A percentile compares a stretch with the other conserved stretches of the same genome.
Evolutionary conservation across 2,797 vertebrate genomes (phyloP).

Genomic region (Apogon talboti): DNA sequence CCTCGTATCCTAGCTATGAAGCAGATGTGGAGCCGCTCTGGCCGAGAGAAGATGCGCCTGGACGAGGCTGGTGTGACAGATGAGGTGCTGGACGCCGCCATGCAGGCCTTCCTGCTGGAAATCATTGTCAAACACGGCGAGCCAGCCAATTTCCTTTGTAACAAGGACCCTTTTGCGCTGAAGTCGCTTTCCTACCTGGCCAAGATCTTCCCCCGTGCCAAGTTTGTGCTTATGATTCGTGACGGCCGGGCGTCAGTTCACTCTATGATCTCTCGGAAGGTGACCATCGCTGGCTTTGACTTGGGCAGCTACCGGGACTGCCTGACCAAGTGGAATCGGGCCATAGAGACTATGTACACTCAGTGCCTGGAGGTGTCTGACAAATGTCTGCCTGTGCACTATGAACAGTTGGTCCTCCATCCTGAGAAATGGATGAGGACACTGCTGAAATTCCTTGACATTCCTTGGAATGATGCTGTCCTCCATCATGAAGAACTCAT

Average conservation of each 20-base stretch:
- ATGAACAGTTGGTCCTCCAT: constrained; percentile 95
- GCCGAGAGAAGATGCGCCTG: constrained; percentile 95
- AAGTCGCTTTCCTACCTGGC: constrained; percentile 97
- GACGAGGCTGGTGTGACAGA: constrained; percentile 97
- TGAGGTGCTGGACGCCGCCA: constrained; percentile 95
- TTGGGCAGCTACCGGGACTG: constrained; percentile 97
- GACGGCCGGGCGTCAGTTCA: constrained; percentile 96
- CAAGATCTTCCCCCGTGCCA: constrained; percentile 96
- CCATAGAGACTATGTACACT: constrained; percentile 98
- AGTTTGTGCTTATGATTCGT: constrained; percentile 95
- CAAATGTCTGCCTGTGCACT: constrained; percentile 92
- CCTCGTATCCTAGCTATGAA: constrained; percentile 95
- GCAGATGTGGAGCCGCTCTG: constrained; percentile 98
- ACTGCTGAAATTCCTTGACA: constrained; percentile 91
- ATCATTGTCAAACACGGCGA: constrained; percentile 97
- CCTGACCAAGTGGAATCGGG: constrained; percentile 98
- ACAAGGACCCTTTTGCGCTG: constrained; percentile 97
- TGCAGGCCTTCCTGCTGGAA: constrained; percentile 96
- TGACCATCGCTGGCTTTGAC: constrained; percentile 98
- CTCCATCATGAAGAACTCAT: constrained; percentile 98
- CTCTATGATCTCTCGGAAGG: constrained; percentile 98
- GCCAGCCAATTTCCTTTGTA: constrained; percentile 94
- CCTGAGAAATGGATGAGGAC: constrained; percentile 97
- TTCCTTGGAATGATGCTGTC: constrained; percentile 95
- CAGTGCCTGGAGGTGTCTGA: constrained; percentile 94